phyloP scores from a whole-genome alignment of 2,113 vertebrate genomes.

The Arenaria interpres region DNA sequence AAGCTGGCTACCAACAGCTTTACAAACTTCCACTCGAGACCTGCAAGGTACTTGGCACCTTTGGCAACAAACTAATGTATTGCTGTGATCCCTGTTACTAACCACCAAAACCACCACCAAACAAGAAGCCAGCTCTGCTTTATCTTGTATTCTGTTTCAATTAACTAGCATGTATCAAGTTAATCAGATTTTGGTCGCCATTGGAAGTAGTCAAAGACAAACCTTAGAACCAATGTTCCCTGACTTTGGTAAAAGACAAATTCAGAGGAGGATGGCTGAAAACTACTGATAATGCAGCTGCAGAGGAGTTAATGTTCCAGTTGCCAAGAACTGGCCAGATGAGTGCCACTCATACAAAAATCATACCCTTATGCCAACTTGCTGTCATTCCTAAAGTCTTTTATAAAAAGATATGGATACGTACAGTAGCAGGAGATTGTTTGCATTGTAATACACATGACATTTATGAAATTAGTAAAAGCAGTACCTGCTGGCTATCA shows the following conservation, averaged over 20 bases:
- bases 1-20: not conserved
- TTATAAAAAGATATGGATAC: not conserved
- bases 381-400: not conserved
- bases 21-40: not conserved
- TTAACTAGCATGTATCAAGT: not conserved
- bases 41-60: not conserved
- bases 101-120: not conserved
- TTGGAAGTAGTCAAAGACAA: not conserved
- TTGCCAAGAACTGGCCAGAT: not conserved
- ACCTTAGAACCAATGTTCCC: not conserved
- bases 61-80: not conserved
- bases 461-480: not conserved
- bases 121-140: not conserved
- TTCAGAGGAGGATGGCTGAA: not conserved
- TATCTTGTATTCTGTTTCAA: not conserved
- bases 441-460: not conserved
- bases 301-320: not conserved
- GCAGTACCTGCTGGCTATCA: not conserved
- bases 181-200: not conserved
- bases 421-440: not conserved
- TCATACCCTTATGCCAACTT: not conserved
- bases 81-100: not conserved
- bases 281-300: not conserved
- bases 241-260: not conserved
- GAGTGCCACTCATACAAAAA: not conserved